phyloP scores from a whole-genome alignment of 2,888 invertebrate species.

The Nycteola revayana region DNA sequence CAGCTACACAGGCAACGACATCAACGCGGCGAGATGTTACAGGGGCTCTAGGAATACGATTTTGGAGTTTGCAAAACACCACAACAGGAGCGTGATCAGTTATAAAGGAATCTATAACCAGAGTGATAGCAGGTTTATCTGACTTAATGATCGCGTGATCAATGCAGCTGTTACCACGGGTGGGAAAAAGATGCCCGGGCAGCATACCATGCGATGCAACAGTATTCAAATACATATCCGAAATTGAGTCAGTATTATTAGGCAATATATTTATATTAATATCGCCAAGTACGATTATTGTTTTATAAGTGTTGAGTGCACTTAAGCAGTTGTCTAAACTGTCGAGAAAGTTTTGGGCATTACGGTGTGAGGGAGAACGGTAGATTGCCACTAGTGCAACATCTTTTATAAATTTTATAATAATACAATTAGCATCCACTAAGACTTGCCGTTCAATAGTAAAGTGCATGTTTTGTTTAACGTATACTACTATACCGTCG shows the following conservation, averaged over 20 bases:
- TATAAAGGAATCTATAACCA: not conserved
- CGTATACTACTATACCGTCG: slow-evolving; percentile 1
- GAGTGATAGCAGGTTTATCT: not conserved
- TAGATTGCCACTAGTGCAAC: slow-evolving; percentile 1
- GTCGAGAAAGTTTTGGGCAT: slow-evolving; percentile 1
- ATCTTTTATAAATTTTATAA: slow-evolving; percentile 2
- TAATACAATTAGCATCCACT: slow-evolving; percentile 1
- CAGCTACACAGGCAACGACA: not conserved
- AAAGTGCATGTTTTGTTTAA: not conserved
- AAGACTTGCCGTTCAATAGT: not conserved
- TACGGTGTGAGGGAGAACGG: slow-evolving; percentile 4
- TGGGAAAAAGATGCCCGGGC: slow-evolving; percentile 1
- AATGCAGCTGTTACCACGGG: not conserved
- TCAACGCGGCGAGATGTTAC: not conserved
- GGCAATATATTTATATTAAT: slow-evolving; percentile 4
- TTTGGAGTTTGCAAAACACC: not conserved
- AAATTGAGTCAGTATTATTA: slow-evolving; percentile 1
- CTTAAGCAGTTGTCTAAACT: not conserved
- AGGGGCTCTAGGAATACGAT: not conserved
- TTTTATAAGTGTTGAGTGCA: slow-evolving; percentile 1
- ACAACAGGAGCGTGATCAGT: not conserved
- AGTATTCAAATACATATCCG: not conserved
- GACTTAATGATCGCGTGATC: not conserved
- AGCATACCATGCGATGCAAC: slow-evolving; percentile 1
- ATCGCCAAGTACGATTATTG: slow-evolving; percentile 3